Evolutionary conservation across 2,888 invertebrate species (phyloP).

Genomic region (Macrophya annulata): DNA sequence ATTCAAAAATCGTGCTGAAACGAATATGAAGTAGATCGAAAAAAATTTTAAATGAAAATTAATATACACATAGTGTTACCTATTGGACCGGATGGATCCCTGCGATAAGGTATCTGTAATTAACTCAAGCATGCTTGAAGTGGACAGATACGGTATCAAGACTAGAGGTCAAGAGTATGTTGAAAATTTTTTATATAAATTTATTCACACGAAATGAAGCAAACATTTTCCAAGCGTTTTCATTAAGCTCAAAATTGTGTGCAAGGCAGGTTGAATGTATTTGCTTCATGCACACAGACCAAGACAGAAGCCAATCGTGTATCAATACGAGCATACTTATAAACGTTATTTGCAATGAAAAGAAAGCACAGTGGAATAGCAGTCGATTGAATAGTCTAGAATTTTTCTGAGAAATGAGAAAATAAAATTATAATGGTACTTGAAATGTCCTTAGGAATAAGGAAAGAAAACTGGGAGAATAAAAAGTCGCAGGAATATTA

Average conservation of each 20-base stretch:
- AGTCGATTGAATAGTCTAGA: not conserved
- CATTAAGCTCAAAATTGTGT: not conserved
- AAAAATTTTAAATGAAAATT: not conserved
- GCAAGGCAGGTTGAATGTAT: not conserved
- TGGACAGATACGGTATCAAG: not conserved
- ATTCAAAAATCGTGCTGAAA: not conserved
- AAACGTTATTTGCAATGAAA: not conserved
- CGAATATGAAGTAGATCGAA: not conserved
- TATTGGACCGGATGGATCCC: not conserved
- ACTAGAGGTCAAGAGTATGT: not conserved
- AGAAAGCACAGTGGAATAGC: not conserved
- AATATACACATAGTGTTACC: not conserved
- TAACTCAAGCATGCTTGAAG: slow-evolving; percentile 26
- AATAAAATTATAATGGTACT: not conserved
- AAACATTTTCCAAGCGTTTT: slow-evolving; percentile 17
- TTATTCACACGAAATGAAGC: not conserved
- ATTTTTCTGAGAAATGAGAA: not conserved
- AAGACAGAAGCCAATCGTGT: not conserved
- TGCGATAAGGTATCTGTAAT: not conserved
- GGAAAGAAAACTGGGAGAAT: not conserved
- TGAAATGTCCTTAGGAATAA: not conserved
- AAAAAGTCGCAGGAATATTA: not conserved
- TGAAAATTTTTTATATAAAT: not conserved
- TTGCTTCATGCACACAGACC: not conserved
- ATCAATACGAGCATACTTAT: not conserved